Conservation (phyloP, 1,140 invertebrate species). For the Macrocentrus cingulum region DNA sequence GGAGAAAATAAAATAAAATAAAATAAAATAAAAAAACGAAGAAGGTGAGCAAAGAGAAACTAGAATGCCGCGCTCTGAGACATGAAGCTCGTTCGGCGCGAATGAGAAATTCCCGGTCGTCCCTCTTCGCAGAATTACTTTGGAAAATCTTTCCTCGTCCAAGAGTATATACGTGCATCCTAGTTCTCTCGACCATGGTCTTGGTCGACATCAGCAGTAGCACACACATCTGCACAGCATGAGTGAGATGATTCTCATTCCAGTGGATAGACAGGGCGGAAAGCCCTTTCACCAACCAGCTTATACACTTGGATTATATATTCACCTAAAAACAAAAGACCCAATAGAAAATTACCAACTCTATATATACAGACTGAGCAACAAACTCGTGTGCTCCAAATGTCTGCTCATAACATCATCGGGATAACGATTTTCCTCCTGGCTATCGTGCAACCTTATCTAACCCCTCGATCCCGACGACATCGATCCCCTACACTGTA, state of each 20-base stretch:
- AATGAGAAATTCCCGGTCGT: constrained; percentile 25
- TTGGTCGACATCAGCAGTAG: background rate
- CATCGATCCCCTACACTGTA: no score
- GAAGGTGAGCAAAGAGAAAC: background rate
- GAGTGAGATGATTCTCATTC: constrained; percentile 12
- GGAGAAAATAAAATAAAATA: background rate
- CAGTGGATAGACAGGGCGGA: constrained; percentile 3
- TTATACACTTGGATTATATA: constrained; percentile 14
- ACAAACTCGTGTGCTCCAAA: no score
- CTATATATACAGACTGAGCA: background rate
- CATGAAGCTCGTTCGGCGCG: constrained; percentile 3
- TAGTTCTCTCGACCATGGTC: constrained; percentile 2
- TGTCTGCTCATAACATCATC: no score
- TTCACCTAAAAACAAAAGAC: constrained; percentile 1
- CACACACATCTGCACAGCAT: constrained; percentile 4
- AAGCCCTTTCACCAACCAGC: background rate
- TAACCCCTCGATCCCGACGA: no score
- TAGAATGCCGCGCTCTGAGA: constrained; percentile 13
- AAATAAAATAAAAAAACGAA: background rate
- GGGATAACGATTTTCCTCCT: no score
- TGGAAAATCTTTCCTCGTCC: constrained; percentile 21
- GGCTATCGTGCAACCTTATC: no score
- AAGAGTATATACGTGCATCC: constrained; percentile 10
- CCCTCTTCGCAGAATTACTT: constrained; percentile 21
- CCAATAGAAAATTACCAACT: constrained; percentile 2